These are phyloP conservation scores for Akabosia matsudoensis DNA, from an alignment of 1,140 invertebrate genomes.

Conservation along the genomic window DNA sequence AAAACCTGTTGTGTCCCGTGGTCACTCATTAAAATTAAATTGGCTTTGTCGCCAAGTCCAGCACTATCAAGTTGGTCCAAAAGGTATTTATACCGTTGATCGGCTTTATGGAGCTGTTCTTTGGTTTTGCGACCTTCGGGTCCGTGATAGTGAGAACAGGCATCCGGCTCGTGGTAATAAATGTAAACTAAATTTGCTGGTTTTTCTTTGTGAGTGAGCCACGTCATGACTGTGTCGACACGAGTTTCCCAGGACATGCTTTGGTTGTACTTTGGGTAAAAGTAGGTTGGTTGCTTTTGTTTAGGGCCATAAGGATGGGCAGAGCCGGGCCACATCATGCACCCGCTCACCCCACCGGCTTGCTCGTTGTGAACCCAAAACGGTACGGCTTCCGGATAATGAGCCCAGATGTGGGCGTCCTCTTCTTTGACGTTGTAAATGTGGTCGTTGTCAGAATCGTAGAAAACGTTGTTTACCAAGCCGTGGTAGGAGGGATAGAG, in stretches of 20 bases:
- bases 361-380: conserved; percentile 53
- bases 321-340: neutral
- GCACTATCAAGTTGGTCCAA: neutral
- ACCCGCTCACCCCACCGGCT: neutral
- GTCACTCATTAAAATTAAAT: neutral
- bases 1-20: neutral
- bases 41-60: neutral
- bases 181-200: conserved; percentile 23
- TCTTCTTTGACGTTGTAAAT: conserved; percentile 50
- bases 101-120: neutral
- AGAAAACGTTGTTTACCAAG: conserved; percentile 65
- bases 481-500: conserved; percentile 72
- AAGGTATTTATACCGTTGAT: neutral
- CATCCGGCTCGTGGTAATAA: conserved; percentile 22
- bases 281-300: neutral
- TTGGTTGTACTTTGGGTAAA: neutral
- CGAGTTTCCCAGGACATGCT: neutral
- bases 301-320: neutral
- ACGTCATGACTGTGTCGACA: neutral
- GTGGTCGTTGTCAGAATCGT: conserved; percentile 57
- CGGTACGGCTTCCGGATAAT: conserved; percentile 56
- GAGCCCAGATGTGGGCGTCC: conserved; percentile 55
- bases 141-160: neutral
- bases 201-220: neutral
- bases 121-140: neutral